Percentiles rank a stretch among this genome's conserved stretches.
These are phyloP conservation scores for Cliona cf. orientalis DNA, from an alignment of 37 sponge, comb jelly and placozoan genomes.

Conservation along the genomic window DNA sequence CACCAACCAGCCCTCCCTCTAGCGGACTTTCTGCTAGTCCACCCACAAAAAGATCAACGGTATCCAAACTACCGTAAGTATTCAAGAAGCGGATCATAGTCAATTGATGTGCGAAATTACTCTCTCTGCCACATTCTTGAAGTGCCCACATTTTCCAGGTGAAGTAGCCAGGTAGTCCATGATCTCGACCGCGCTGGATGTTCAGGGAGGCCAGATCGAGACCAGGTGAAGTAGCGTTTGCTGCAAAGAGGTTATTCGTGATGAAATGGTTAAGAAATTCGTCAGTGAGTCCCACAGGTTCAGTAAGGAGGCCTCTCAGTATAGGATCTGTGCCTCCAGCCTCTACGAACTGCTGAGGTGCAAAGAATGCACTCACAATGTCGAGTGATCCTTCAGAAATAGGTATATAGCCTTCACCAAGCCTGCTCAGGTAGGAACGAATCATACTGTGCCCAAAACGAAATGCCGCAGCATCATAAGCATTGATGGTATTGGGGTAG, in stretches of 20 bases:
- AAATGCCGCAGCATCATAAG: constrained; percentile 76
- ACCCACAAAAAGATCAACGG: constrained; percentile 83
- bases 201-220: constrained; percentile 81
- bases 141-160: constrained; percentile 45
- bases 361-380: constrained; percentile 55
- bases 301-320: constrained; percentile 62
- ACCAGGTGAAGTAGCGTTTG: constrained; percentile 9
- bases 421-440: constrained; percentile 50
- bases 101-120: constrained; percentile 19
- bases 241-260: constrained; percentile 70
- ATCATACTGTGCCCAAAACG: constrained; percentile 85
- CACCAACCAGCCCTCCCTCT: constrained; percentile 72
- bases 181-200: constrained; percentile 90
- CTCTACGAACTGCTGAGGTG: constrained; percentile 21
- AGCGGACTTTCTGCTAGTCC: constrained; percentile 80
- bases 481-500: constrained; percentile 43
- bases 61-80: constrained; percentile 66
- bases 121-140: neutral
- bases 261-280: constrained; percentile 61
- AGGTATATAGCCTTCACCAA: constrained; percentile 39
- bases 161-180: constrained; percentile 83
- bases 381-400: constrained; percentile 24
- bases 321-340: constrained; percentile 79
- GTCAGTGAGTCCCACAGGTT: constrained; percentile 52
- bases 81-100: constrained; percentile 35